Percentiles rank a stretch among this genome's conserved stretches.
These are phyloP conservation scores for Salvelinus fontinalis DNA, from an alignment of 2,113 vertebrate genomes.

Conservation along the genomic window DNA sequence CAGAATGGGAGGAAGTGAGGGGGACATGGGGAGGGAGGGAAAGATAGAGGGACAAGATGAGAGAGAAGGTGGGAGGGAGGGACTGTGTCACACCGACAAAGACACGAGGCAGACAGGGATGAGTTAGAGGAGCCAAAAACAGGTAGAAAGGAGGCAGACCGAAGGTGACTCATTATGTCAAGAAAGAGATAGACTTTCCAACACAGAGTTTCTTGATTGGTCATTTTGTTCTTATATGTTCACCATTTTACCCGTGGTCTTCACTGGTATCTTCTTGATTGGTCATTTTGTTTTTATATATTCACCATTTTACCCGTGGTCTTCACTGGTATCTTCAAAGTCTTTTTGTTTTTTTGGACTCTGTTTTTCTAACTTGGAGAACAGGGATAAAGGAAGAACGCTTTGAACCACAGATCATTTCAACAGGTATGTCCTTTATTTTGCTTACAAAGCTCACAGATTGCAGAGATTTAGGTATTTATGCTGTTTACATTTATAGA, in stretches of 20 bases:
- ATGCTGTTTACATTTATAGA: conserved; percentile 25
- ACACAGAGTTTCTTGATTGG: too few species aligned
- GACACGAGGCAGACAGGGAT: conserved; percentile 7
- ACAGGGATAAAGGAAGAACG: conserved; percentile 11
- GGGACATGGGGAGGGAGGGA: conserved; percentile 42
- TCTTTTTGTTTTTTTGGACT: conserved; percentile 7
- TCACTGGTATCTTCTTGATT: too few species aligned
- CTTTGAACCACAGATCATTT: conserved; percentile 35
- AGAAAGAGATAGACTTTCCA: background rate
- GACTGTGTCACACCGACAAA: conserved; percentile 43
- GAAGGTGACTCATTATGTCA: background rate
- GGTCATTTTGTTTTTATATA: background rate
- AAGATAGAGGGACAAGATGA: conserved; percentile 53
- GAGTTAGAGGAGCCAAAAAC: background rate
- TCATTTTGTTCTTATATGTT: background rate
- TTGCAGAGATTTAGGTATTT: conserved; percentile 62
- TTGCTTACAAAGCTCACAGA: conserved; percentile 27
- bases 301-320: background rate
- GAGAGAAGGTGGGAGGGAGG: conserved; percentile 58
- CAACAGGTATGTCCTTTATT: conserved; percentile 55
- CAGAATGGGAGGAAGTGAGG: conserved; percentile 41
- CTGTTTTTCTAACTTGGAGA: background rate
- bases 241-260: background rate
- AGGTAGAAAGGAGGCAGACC: background rate
- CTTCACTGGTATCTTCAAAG: background rate